Conservation (phyloP, 2,888 invertebrate species). For the Argyra leucocephala region DNA sequence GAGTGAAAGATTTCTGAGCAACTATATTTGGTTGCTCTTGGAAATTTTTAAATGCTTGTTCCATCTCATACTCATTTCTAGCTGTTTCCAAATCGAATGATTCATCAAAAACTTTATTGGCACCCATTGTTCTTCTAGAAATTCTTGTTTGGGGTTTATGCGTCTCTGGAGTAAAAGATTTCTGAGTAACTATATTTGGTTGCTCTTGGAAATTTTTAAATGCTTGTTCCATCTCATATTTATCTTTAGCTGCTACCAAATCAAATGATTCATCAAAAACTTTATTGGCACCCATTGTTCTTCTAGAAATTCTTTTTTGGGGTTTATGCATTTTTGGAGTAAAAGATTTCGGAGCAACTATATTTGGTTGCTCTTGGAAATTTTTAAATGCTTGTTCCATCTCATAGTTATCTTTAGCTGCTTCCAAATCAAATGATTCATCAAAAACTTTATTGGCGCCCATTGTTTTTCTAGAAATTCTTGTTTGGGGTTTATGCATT, state of each 20-base stretch:
- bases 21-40: constrained; percentile 15
- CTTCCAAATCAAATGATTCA: constrained; percentile 12
- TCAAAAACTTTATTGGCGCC: constrained; percentile 7
- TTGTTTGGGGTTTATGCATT: constrained; percentile 7
- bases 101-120: background rate
- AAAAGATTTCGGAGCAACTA: background rate
- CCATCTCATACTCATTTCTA: constrained; percentile 13
- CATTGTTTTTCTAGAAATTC: constrained; percentile 12
- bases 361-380: constrained; percentile 17
- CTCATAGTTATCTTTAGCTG: constrained; percentile 14
- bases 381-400: constrained; percentile 17
- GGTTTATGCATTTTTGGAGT: constrained; percentile 16
- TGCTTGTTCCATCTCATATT: constrained; percentile 16
- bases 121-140: constrained; percentile 14
- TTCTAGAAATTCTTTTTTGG: constrained; percentile 2
- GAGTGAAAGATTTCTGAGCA: constrained; percentile 7
- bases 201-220: constrained; percentile 20
- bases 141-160: background rate
- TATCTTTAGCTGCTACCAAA: constrained; percentile 14
- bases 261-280: background rate
- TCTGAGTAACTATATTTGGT: constrained; percentile 7
- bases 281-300: constrained; percentile 15
- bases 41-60: constrained; percentile 18
- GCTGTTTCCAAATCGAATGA: constrained; percentile 13
- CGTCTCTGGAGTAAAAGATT: constrained; percentile 14